Evolutionary conservation across 2,888 invertebrate genomes (phyloP), one percentile per base, ranked within the genome.

Genomic region (Drosophila greeni): DNA sequence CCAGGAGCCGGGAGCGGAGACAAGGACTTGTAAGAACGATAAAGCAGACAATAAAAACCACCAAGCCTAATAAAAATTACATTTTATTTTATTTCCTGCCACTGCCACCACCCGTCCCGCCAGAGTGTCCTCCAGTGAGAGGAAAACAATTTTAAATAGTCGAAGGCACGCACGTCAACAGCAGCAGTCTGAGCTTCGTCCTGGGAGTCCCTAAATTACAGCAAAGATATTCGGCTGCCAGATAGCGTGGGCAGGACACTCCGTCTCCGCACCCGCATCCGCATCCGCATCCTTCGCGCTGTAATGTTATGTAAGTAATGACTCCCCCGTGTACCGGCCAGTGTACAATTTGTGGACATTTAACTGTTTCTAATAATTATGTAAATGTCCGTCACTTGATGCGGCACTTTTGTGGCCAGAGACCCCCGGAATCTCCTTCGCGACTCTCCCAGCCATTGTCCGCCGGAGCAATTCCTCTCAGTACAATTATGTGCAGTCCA

Each of bases 281-380:
- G 8, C 57, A 51, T 53, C 26, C 59, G 33, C 45, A 56, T 53
- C 52, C 43, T 43, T 57, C 37, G 37, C 36, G 39, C 60, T 33
- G 42, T 34, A 36, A 34, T 47, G 53, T 51, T 64, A 64, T 51
- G 64, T 64, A 52, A 64, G 43, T 75, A 82, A 82, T 72, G 84
- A 70, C 80, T 82, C 81, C 81, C 84, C 62, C 69, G 81, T 73
- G 81, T 66, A 58, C 57, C 18, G 58, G 65, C 47, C 70, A 52
- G 55, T 62, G 70, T 72, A 81, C 80, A 81, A 81, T 81, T 81
- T 81, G 81, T 82, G 81, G 81, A 75, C 80, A 79, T 82, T 79
- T 82, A 82, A 82, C 81, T 82, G 81, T 82, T 82, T 84, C 81
- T 82, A 82, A 82, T 82, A 82, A 82, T 82, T 82, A 82, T 82